These are phyloP conservation scores for Papilio elwesi DNA, from an alignment of 2,888 invertebrate genomes.

Conservation along the genomic window DNA sequence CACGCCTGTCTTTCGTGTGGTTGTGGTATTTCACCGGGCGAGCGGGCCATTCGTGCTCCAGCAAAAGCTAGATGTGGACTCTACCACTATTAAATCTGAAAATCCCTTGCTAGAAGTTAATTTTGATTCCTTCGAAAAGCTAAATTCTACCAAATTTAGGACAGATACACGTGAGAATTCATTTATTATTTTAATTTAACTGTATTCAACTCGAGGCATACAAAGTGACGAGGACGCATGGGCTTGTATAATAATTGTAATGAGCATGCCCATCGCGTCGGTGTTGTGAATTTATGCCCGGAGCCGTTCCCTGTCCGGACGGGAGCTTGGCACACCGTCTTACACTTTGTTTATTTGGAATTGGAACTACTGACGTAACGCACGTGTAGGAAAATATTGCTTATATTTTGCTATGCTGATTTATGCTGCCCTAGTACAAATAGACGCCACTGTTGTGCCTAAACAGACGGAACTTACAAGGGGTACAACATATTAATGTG, in stretches of 20 bases:
- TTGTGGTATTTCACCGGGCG: too few species aligned
- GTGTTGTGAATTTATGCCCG: constrained; percentile 50
- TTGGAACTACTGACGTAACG: neutral
- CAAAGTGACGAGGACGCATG: constrained; percentile 1
- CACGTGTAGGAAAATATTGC: constrained; percentile 4
- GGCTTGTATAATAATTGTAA: constrained; percentile 48
- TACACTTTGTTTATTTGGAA: constrained; percentile 25
- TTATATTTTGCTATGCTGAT: neutral
- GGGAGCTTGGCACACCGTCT: constrained; percentile 40
- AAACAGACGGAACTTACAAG: neutral
- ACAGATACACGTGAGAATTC: neutral
- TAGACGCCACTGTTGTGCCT: neutral
- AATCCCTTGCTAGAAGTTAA: too few species aligned
- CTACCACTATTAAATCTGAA: too few species aligned
- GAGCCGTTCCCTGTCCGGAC: constrained; percentile 44
- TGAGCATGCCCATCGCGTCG: constrained; percentile 58
- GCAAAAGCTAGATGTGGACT: too few species aligned
- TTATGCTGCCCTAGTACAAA: constrained; percentile 4
- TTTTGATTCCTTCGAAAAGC: too few species aligned
- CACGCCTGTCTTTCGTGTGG: too few species aligned
- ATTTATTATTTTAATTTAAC: neutral
- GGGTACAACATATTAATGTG: neutral
- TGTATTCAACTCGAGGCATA: neutral
- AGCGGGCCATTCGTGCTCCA: too few species aligned
- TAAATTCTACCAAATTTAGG: neutral